A percentile compares a stretch with the other conserved stretches of the same genome.
These are phyloP conservation scores for Pheosia gnoma DNA, from an alignment of 2,888 invertebrate species.

Conservation along the genomic window DNA sequence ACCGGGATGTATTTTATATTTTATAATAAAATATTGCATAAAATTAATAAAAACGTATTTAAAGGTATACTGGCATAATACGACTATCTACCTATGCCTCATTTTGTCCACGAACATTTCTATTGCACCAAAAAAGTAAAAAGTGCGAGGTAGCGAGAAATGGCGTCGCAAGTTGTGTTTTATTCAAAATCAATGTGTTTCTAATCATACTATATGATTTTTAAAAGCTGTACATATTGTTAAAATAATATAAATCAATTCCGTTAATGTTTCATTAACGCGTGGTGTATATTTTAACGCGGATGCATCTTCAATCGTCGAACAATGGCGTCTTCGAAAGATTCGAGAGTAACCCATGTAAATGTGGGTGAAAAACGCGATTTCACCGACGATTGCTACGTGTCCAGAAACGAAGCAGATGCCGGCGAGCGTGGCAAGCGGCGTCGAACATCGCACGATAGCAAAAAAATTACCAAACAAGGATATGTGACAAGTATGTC, in stretches of 20 bases:
- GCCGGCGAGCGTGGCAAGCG: constrained; percentile 75
- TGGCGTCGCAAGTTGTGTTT: constrained; percentile 84
- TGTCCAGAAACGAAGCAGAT: constrained; percentile 62
- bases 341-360: constrained; percentile 72
- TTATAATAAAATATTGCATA: no score
- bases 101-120: constrained; percentile 52
- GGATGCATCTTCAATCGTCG: constrained; percentile 61
- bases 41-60: background rate
- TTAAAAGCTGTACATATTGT: constrained; percentile 48
- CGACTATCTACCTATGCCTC: constrained; percentile 37
- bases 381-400: constrained; percentile 57
- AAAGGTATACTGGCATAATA: background rate
- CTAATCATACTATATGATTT: constrained; percentile 58
- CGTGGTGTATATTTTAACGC: constrained; percentile 57
- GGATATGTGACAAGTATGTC: constrained; percentile 79
- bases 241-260: constrained; percentile 50
- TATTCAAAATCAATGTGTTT: constrained; percentile 73
- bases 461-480: constrained; percentile 76
- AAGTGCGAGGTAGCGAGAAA: constrained; percentile 73
- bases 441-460: constrained; percentile 74
- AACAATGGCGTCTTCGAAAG: constrained; percentile 82
- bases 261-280: constrained; percentile 66
- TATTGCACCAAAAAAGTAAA: constrained; percentile 53
- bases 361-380: constrained; percentile 76
- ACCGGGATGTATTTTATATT: no score